Conservation (phyloP, 37 sponge, comb jelly and placozoan species). For the Diacarnus erythraeanus region DNA sequence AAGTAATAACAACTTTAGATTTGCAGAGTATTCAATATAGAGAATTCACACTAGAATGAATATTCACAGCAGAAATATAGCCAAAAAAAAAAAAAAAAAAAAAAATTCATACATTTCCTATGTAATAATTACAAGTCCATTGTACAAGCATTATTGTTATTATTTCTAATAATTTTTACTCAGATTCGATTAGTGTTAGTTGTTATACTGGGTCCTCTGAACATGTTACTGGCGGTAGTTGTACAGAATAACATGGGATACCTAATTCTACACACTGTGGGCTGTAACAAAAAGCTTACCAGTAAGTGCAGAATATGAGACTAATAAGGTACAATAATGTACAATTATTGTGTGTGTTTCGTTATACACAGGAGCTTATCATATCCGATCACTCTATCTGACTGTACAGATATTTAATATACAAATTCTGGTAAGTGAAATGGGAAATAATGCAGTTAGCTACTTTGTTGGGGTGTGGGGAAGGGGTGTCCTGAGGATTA, state of each 20-base stretch:
- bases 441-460: too few species aligned
- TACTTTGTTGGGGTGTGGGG: too few species aligned
- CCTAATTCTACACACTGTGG: conserved; percentile 38
- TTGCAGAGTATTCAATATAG: too few species aligned
- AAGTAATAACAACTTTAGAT: too few species aligned
- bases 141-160: neutral
- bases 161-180: neutral
- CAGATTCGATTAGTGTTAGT: conserved; percentile 62
- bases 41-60: too few species aligned
- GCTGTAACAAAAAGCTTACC: conserved; percentile 36
- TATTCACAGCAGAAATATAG: too few species aligned
- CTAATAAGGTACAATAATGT: neutral
- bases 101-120: too few species aligned
- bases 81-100: too few species aligned
- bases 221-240: conserved; percentile 46
- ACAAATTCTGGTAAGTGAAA: conserved; percentile 36
- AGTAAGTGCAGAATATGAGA: conserved; percentile 27
- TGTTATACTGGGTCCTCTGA: conserved; percentile 40
- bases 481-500: too few species aligned
- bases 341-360: neutral
- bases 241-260: conserved; percentile 63
- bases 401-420: conserved; percentile 32
- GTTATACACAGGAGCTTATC: conserved; percentile 37
- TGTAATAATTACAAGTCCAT: too few species aligned
- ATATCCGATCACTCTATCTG: conserved; percentile 17